Evolutionary conservation across 2,888 invertebrate species (phyloP).

Genomic region (Petrolisthes cinctipes): DNA sequence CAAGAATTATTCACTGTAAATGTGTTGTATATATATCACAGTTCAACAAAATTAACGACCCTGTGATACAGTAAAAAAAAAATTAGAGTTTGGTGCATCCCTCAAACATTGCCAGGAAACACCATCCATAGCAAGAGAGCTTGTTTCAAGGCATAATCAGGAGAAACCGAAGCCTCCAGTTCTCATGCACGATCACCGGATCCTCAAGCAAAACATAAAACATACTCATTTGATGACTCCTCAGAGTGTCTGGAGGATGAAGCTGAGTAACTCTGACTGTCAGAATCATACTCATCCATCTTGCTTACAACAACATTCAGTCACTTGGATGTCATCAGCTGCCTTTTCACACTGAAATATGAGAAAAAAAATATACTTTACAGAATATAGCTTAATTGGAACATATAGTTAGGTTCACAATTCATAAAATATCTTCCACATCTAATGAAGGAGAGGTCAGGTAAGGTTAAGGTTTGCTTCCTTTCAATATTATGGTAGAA

Average conservation of each 20-base stretch:
- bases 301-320: neutral
- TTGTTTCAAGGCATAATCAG: neutral
- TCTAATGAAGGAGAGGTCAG: too few species aligned
- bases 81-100: too few species aligned
- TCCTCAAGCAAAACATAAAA: neutral
- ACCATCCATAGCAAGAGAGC: neutral
- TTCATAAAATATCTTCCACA: too few species aligned
- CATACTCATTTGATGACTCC: conserved; percentile 46
- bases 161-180: too few species aligned
- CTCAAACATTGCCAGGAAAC: too few species aligned
- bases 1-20: too few species aligned
- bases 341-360: neutral
- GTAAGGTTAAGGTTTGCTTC: too few species aligned
- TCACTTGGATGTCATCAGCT: neutral
- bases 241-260: conserved; percentile 54
- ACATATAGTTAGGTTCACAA: too few species aligned
- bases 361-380: neutral
- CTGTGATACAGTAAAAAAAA: neutral
- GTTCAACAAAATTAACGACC: neutral
- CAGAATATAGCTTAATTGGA: neutral
- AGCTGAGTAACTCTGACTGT: conserved; percentile 50
- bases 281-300: conserved; percentile 36
- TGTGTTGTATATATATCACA: neutral
- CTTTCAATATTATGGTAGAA: too few species aligned
- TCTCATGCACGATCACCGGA: too few species aligned